phyloP scores from a whole-genome alignment of 1,140 invertebrate species.

The Glossosoma conforme region DNA sequence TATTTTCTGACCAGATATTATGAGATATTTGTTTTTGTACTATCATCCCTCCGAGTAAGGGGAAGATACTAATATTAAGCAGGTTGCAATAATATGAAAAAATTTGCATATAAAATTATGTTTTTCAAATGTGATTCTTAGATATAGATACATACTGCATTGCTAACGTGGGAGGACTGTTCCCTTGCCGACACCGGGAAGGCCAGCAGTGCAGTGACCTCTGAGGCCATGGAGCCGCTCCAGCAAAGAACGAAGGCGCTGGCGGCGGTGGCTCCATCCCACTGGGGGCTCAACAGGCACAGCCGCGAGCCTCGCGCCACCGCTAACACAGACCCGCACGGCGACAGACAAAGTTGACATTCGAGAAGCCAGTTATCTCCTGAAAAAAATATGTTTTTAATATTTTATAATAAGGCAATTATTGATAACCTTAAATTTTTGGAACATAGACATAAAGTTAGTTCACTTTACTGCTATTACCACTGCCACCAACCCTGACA shows the following conservation, averaged over 20 bases:
- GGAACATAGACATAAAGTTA: slow-evolving; percentile 36
- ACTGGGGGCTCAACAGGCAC: slow-evolving; percentile 62
- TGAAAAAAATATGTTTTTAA: slow-evolving; percentile 35
- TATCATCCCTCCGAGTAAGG: too few relatives aligned
- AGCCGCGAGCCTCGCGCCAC: slow-evolving; percentile 61
- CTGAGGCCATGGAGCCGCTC: slow-evolving; percentile 49
- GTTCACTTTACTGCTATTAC: too few relatives aligned
- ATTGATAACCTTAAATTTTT: slow-evolving; percentile 33
- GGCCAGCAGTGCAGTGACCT: slow-evolving; percentile 46
- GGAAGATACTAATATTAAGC: too few relatives aligned
- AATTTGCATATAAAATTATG: too few relatives aligned
- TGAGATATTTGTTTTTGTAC: slow-evolving; percentile 4
- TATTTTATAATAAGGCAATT: slow-evolving; percentile 34
- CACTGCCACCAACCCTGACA: too few relatives aligned
- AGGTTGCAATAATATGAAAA: too few relatives aligned
- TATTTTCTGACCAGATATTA: neutral
- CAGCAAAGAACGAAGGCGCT: slow-evolving; percentile 51
- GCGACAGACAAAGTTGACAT: slow-evolving; percentile 66
- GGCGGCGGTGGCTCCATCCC: slow-evolving; percentile 50
- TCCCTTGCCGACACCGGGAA: slow-evolving; percentile 54
- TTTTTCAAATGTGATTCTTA: too few relatives aligned
- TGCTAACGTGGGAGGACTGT: slow-evolving; percentile 65
- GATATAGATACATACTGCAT: too few relatives aligned
- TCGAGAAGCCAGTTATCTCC: slow-evolving; percentile 68
- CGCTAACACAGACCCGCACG: slow-evolving; percentile 65